A percentile compares a stretch with the other conserved stretches of the same genome.
These are phyloP conservation scores for Lagodon rhomboides DNA, from an alignment of 2,797 vertebrate genomes.

Conservation along the genomic window DNA sequence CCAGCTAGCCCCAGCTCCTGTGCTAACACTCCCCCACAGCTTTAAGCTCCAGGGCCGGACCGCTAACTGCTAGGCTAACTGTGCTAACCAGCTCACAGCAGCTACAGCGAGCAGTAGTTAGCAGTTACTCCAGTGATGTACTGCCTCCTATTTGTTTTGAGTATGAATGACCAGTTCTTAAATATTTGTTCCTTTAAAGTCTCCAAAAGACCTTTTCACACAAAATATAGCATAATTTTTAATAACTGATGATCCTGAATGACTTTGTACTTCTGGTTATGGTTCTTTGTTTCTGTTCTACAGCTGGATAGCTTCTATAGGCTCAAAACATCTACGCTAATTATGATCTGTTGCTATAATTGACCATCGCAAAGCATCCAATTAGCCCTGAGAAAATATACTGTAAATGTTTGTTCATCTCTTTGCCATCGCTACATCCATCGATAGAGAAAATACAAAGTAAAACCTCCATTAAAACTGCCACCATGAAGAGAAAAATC, in stretches of 20 bases:
- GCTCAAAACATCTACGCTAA: not conserved
- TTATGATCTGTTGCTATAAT: not conserved
- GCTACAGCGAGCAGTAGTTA: no score
- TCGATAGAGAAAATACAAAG: conserved; percentile 23
- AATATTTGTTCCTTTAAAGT: no score
- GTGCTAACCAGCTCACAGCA: no score
- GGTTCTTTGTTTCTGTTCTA: not conserved
- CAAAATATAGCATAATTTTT: no score
- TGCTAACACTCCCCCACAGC: no score
- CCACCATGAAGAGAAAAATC: conserved; percentile 61
- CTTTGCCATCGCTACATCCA: not conserved
- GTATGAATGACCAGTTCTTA: no score
- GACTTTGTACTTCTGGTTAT: not conserved
- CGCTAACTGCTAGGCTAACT: no score
- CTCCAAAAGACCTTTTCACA: not conserved
- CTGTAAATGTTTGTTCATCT: conserved; percentile 30
- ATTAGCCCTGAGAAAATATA: conserved; percentile 14
- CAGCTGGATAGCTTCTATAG: not conserved
- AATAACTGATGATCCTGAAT: not conserved
- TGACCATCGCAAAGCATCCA: not conserved
- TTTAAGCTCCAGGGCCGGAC: no score
- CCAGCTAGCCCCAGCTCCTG: no score
- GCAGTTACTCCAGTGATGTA: no score
- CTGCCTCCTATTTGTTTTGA: no score
- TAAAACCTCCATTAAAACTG: conserved; percentile 58